Percentiles rank a stretch among this genome's conserved stretches.
Evolutionary conservation across 1,140 invertebrate species (phyloP).

Genomic region (Pogonognathellus flavescens): DNA sequence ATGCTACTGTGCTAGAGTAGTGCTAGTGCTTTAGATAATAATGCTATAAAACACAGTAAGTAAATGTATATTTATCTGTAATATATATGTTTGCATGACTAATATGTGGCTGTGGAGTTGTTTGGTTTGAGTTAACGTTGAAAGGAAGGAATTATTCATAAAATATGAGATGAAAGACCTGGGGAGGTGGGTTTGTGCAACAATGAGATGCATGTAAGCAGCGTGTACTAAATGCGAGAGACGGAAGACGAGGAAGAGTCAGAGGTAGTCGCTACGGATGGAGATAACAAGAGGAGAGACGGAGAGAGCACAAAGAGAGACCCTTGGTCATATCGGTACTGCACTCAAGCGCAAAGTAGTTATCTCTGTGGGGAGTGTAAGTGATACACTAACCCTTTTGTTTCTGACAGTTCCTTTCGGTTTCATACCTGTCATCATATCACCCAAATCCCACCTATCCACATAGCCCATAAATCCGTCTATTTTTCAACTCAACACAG

Average conservation of each 20-base stretch:
- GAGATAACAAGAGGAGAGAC: constrained; percentile 18
- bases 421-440: constrained; percentile 54
- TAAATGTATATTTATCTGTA: no score
- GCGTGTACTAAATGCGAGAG: background rate
- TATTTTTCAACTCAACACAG: constrained; percentile 36
- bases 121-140: no score
- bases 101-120: no score
- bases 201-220: no score
- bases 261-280: background rate
- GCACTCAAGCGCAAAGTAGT: constrained; percentile 38
- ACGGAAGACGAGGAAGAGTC: background rate
- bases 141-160: no score
- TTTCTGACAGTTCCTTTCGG: constrained; percentile 46
- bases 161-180: no score
- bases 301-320: background rate
- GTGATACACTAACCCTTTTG: constrained; percentile 58
- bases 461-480: constrained; percentile 49
- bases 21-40: no score
- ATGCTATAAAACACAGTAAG: no score
- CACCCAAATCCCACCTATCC: constrained; percentile 35
- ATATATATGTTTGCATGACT: no score
- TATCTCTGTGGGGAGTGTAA: constrained; percentile 45
- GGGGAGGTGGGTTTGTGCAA: no score
- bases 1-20: no score
- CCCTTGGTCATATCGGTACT: constrained; percentile 47